A percentile compares a stretch with the other conserved stretches of the same genome.
phyloP scores from a whole-genome alignment of 2,113 vertebrate genomes.

The Synodontis membranacea region DNA sequence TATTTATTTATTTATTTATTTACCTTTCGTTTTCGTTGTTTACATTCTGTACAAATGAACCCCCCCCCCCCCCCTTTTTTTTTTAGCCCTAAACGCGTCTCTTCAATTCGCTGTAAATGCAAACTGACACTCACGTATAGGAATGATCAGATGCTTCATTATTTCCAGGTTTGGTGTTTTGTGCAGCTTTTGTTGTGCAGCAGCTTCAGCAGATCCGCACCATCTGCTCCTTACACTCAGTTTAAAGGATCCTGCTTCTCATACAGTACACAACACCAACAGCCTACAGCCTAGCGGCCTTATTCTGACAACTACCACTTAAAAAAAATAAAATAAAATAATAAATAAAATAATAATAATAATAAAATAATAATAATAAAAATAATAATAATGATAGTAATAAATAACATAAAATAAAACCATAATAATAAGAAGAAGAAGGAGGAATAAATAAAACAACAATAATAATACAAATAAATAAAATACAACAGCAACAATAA shows the following conservation, averaged over 20 bases:
- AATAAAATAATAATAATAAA: not conserved
- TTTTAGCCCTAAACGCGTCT: not conserved
- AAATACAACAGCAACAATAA: no score
- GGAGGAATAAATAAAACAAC: no score
- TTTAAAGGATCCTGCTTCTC: not conserved
- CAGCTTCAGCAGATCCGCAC: not conserved
- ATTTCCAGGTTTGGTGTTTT: not conserved
- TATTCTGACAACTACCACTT: not conserved
- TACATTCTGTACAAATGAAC: not conserved
- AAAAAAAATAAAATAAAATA: not conserved
- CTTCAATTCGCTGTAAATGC: not conserved
- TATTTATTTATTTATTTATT: not conserved
- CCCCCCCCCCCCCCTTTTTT: no score
- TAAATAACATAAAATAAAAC: no score
- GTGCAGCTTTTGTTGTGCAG: not conserved
- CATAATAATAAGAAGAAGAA: no score
- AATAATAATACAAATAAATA: no score
- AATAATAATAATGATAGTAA: no score
- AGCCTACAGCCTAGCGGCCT: not conserved
- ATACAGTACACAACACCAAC: no score
- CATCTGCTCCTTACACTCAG: not conserved
- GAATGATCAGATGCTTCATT: not conserved
- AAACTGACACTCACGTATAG: not conserved
- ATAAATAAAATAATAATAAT: no score
- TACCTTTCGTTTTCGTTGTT: slow-evolving; percentile 10